Evolutionary conservation across 2,797 vertebrate species (phyloP).

Genomic region (Leptoclinus maculatus): DNA sequence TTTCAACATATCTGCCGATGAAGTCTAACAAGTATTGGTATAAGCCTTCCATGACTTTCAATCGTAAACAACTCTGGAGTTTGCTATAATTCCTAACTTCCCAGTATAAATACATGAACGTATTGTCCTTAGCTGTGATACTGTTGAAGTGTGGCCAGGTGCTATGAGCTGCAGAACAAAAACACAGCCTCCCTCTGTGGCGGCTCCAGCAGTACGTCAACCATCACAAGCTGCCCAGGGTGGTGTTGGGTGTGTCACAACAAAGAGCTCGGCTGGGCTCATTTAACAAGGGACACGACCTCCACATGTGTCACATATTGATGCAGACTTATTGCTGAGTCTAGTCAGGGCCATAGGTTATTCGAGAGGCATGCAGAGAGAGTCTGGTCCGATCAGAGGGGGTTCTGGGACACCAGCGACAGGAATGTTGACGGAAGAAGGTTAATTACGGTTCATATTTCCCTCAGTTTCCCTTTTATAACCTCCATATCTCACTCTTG

Average conservation of each 20-base stretch:
- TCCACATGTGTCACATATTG: slow-evolving; percentile 63
- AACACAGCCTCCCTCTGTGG: slow-evolving; percentile 13
- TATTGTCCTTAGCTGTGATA: not conserved
- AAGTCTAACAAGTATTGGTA: not conserved
- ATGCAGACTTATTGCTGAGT: slow-evolving; percentile 58
- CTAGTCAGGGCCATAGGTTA: slow-evolving; percentile 50
- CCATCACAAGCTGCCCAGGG: slow-evolving; percentile 8
- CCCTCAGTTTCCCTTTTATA: not conserved
- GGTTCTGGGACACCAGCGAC: slow-evolving; percentile 28
- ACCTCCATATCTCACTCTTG: not conserved
- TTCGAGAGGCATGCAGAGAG: slow-evolving; percentile 45
- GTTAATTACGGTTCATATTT: slow-evolving; percentile 54
- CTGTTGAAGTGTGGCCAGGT: not conserved
- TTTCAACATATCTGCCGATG: not conserved
- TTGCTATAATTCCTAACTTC: not conserved
- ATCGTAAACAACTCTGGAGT: not conserved
- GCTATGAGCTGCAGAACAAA: slow-evolving; percentile 1
- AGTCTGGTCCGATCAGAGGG: slow-evolving; percentile 17
- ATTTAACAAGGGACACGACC: slow-evolving; percentile 44
- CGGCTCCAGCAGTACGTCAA: slow-evolving; percentile 7
- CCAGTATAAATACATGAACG: not conserved
- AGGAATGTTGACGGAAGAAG: slow-evolving; percentile 59
- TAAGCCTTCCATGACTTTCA: not conserved
- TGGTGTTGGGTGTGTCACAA: slow-evolving; percentile 34
- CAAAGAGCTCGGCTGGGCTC: slow-evolving; percentile 26